Base-by-base conservation (phyloP, 2,888 invertebrate genomes). In the Harmothoe impar region DNA sequence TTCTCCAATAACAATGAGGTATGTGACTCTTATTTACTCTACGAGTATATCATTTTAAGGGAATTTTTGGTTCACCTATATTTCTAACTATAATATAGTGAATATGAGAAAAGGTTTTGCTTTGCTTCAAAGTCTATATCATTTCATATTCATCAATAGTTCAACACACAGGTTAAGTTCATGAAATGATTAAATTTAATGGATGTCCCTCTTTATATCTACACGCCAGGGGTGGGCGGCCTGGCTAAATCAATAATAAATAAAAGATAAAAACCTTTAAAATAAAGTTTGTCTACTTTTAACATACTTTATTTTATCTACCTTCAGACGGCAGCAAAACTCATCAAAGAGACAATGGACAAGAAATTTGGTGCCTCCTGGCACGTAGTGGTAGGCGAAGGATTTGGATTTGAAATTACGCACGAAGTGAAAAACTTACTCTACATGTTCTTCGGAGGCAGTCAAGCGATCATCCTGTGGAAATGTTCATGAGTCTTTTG, bases 371-470 rank as follows among this genome's bases (percentile, higher is more conserved):
- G 99, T 1, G 97, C 98, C 0, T 97, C 98, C 91, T 99, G 99
- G 97, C 98, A 98, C 96, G 98, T 98, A n/a, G 98, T 99, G 0
- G 98, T 99, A 5, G 99, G 99, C 10, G 99, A 99, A 96, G 98
- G 98, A 91, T 99, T 97, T 96, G 99, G 98, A 84, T 98, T 98
- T 96, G 98, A 98, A 96, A 97, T 99, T 91, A 98, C 98, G 0
- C 98, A 98, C 95, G 98, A 99, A 96, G 97, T 98, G 91, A 98
- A 98, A 95, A 95, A 96, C 92, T 92, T 96, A 88, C 92, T 96
- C 52, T 96, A 96, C 92, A 95, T 96, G 96, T 96, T 95, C 93
- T 98, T 98, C 95, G 98, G 98, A 91, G 99, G 99, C 89, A 99
- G 98, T 96, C 97, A 98, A 93, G 99, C 98, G 23, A 97, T 98